A percentile compares a stretch with the other conserved stretches of the same genome.
Conservation (phyloP, 2,113 vertebrate species). For the Colinus virginianus region DNA sequence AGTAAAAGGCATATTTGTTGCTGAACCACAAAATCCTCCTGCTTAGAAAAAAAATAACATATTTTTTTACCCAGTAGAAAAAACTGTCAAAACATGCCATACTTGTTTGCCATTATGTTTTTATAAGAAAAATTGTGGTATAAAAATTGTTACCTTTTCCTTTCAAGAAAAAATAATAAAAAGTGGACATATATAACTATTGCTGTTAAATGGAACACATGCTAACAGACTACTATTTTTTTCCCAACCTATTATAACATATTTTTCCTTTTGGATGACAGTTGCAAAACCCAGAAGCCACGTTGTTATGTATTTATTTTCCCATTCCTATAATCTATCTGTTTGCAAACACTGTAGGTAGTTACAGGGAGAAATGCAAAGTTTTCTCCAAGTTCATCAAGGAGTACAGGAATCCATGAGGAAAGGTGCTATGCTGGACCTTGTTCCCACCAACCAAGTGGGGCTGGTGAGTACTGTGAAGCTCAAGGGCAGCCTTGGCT, state of each 20-base stretch:
- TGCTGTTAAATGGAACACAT: background rate
- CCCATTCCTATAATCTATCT: background rate
- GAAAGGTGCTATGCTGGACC: too few relatives aligned
- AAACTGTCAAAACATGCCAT: background rate
- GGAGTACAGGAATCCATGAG: too few relatives aligned
- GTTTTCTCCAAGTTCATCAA: background rate
- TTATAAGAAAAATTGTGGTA: background rate
- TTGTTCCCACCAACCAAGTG: too few relatives aligned
- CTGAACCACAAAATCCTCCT: background rate
- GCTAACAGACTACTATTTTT: background rate
- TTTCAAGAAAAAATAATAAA: background rate
- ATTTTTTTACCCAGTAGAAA: background rate
- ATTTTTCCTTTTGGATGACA: constrained; percentile 16
- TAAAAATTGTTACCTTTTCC: background rate
- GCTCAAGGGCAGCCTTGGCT: too few relatives aligned
- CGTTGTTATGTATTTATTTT: background rate
- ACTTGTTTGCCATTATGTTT: background rate
- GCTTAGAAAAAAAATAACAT: background rate
- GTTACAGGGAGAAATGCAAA: constrained; percentile 3
- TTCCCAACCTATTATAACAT: background rate
- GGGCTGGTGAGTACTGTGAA: too few relatives aligned
- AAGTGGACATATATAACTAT: background rate
- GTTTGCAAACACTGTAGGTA: background rate
- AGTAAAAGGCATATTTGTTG: background rate
- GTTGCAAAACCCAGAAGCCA: constrained; percentile 32